These are phyloP conservation scores for Germaria angustata DNA, from an alignment of 2,888 invertebrate species.

Conservation along the genomic window DNA sequence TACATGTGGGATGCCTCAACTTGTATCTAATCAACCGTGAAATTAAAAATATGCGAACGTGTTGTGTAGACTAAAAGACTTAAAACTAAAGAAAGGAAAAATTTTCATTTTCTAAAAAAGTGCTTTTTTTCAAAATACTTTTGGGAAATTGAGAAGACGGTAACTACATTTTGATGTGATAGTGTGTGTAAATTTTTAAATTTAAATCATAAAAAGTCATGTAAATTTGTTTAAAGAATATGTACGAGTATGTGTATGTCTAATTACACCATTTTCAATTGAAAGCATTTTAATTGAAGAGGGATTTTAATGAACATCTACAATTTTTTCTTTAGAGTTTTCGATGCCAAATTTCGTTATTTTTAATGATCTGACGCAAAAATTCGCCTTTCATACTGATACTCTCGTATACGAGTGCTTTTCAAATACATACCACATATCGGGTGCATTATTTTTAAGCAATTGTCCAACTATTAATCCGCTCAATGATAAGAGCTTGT, in stretches of 20 bases:
- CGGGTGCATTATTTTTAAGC: too few species aligned
- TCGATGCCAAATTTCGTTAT: too few species aligned
- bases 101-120: neutral
- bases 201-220: neutral
- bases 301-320: too few species aligned
- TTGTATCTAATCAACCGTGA: slow-evolving; percentile 76
- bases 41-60: slow-evolving; percentile 72
- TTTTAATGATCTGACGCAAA: too few species aligned
- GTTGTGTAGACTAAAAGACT: neutral
- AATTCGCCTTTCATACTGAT: too few species aligned
- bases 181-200: neutral
- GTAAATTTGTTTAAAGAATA: neutral
- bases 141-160: neutral
- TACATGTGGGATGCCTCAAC: slow-evolving; percentile 31
- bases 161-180: slow-evolving; percentile 17
- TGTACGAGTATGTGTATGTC: neutral
- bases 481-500: too few species aligned
- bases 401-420: too few species aligned
- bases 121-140: slow-evolving; percentile 19
- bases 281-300: neutral
- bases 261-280: neutral
- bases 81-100: slow-evolving; percentile 7
- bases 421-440: too few species aligned
- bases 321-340: too few species aligned
- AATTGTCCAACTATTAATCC: too few species aligned